phyloP scores from a whole-genome alignment of 2,888 invertebrate genomes.

The Drosophila nigricruria region DNA sequence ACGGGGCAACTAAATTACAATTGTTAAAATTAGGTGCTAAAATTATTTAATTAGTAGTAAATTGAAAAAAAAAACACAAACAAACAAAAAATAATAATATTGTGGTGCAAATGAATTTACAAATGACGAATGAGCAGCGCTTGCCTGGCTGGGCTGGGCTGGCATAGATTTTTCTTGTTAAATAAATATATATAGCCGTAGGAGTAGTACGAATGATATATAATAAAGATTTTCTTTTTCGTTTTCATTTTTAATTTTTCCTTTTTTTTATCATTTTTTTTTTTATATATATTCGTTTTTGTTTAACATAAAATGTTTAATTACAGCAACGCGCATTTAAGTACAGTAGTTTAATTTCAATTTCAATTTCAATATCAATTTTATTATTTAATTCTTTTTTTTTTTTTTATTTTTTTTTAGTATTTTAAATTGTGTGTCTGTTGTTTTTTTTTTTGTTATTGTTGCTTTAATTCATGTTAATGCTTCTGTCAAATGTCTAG shows the following conservation, averaged over 20 bases:
- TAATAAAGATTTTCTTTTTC: conserved; percentile 27
- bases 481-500: conserved; percentile 66
- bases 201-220: conserved; percentile 44
- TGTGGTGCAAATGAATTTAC: conserved; percentile 74
- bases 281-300: conserved; percentile 39
- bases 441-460: conserved; percentile 30
- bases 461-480: conserved; percentile 39
- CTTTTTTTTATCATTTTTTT: conserved; percentile 27
- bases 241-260: conserved; percentile 32
- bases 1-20: conserved; percentile 58
- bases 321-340: conserved; percentile 78
- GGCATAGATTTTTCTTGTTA: conserved; percentile 29
- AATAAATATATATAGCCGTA: conserved; percentile 65
- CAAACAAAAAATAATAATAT: conserved; percentile 23
- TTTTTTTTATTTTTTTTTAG: conserved; percentile 15
- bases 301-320: conserved; percentile 69
- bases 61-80: conserved; percentile 16
- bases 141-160: conserved; percentile 18
- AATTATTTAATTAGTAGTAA: conserved; percentile 50
- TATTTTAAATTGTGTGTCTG: conserved; percentile 1
- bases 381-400: conserved; percentile 25
- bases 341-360: conserved; percentile 70
- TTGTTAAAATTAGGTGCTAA: conserved; percentile 54
- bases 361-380: conserved; percentile 40
- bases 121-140: conserved; percentile 72